Base-by-base conservation (phyloP, 2,888 invertebrate genomes). In the Hetaerina titia region DNA sequence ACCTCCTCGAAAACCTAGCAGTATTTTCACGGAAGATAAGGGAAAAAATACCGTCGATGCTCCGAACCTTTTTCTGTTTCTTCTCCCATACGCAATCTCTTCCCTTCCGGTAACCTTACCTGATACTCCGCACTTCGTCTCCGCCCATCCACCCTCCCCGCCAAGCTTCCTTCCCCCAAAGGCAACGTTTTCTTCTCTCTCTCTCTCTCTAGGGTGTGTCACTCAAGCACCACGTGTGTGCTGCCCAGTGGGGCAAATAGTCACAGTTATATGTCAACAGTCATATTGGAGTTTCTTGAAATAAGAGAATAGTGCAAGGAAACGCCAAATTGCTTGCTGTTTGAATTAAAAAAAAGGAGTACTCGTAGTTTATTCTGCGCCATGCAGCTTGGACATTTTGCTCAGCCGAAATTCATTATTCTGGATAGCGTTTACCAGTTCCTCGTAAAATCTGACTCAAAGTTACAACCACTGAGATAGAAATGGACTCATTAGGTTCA, bases 21-120 rank as follows among this genome's bases (percentile, higher is more conserved):
- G 92, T 92, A 92, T 92, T 92, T 92, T 92, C 69, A 22, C 92
- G 69, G 31, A 56, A 92, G 90, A 90, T 90, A 90, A 90, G 92
- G 74, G 56, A 74, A 90, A 92, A 92, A 74, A 45, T 92, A 92
- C 45, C 69, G 92, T 45, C 56, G 74, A 92, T 74, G n/a, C 69
- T 92, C 25, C 56, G 92, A 22, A 92, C 69, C 92, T 69, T 92
- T 92, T 74, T 64, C 92, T 89, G 69, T 64, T 74, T 92, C 31
- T 69, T 69, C 56, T 56, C 13, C 64, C 19, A 22, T 56, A 64
- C 92, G 45, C 92, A 31, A 60, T 63, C 90, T 74, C 69, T 56
- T 45, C 45, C 69, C n/a, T 64, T 58, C 58, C 58, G 58, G 56
- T 58, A n/a, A 57, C 56, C 89, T 81, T 81, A 81, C 81, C 81